phyloP scores from a whole-genome alignment of 1,140 invertebrate genomes.

The Nephotettix cincticeps region DNA sequence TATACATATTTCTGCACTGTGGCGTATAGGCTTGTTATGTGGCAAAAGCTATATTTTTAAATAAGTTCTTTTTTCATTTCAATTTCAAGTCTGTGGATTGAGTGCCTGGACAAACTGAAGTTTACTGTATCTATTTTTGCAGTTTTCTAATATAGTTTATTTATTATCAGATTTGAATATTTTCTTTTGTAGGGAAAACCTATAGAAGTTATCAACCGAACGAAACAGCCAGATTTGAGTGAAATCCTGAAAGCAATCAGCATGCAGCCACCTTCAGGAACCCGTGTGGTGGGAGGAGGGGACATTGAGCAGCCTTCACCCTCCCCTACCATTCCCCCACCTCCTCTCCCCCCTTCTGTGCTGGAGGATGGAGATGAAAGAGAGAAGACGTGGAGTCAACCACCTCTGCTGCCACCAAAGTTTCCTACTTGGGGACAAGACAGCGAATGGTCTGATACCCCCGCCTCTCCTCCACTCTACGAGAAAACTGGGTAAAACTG shows the following conservation, averaged over 20 bases:
- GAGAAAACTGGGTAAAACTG: conserved; percentile 59
- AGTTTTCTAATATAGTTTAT: no score
- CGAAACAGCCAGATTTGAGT: neutral
- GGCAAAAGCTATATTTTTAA: no score
- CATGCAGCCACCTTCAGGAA: neutral
- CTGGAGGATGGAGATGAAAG: conserved; percentile 13
- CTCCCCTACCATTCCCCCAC: conserved; percentile 11
- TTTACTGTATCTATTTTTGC: no score
- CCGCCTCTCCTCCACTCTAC: conserved; percentile 64
- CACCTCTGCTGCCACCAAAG: conserved; percentile 48
- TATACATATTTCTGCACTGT: no score
- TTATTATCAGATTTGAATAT: no score
- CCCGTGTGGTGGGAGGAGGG: neutral
- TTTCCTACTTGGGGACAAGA: conserved; percentile 50
- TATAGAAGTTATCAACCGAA: conserved; percentile 53
- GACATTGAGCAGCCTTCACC: neutral
- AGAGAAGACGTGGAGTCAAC: conserved; percentile 23
- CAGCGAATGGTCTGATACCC: conserved; percentile 40
- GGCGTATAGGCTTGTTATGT: no score
- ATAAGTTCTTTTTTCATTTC: no score
- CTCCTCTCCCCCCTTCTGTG: conserved; percentile 25
- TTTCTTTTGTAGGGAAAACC: conserved; percentile 51
- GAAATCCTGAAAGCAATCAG: neutral
- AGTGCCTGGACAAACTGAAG: no score
- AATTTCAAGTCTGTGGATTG: no score